These are phyloP conservation scores for Drosophila setifemur DNA, from an alignment of 1,140 invertebrate species.

Conservation along the genomic window DNA sequence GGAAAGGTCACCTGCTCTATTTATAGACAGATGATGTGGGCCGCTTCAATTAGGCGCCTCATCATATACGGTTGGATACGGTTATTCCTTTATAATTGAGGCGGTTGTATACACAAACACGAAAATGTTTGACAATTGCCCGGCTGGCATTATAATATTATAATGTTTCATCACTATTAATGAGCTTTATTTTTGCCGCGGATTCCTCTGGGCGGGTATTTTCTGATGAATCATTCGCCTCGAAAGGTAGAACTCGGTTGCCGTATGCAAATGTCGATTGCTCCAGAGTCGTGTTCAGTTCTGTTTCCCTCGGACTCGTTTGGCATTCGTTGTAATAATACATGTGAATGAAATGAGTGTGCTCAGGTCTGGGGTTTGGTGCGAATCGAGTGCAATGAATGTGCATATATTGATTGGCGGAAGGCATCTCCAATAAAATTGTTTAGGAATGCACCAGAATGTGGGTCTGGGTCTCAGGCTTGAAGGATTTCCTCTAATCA, in stretches of 20 bases:
- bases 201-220: slow-evolving; percentile 17
- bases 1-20: slow-evolving; percentile 68
- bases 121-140: slow-evolving; percentile 56
- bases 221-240: slow-evolving; percentile 56
- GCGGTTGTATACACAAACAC: slow-evolving; percentile 36
- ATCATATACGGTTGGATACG: slow-evolving; percentile 11
- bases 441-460: background rate
- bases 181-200: slow-evolving; percentile 22
- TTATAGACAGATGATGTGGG: slow-evolving; percentile 58
- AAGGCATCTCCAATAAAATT: slow-evolving; percentile 17
- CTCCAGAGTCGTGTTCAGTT: slow-evolving; percentile 30
- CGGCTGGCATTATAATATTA: slow-evolving; percentile 28
- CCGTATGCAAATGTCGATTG: slow-evolving; percentile 41
- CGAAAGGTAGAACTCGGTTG: slow-evolving; percentile 22
- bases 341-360: slow-evolving; percentile 50
- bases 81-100: slow-evolving; percentile 68
- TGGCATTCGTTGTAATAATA: slow-evolving; percentile 57
- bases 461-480: background rate
- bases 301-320: slow-evolving; percentile 24
- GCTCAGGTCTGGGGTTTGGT: background rate
- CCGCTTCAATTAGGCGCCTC: slow-evolving; percentile 35
- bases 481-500: slow-evolving; percentile 27
- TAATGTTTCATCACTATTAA: slow-evolving; percentile 33
- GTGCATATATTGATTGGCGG: slow-evolving; percentile 69
- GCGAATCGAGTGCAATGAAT: slow-evolving; percentile 60